A percentile compares a stretch with the other conserved stretches of the same genome.
phyloP scores from a whole-genome alignment of 1,140 invertebrate genomes.

The Stegodyphus dumicola region DNA sequence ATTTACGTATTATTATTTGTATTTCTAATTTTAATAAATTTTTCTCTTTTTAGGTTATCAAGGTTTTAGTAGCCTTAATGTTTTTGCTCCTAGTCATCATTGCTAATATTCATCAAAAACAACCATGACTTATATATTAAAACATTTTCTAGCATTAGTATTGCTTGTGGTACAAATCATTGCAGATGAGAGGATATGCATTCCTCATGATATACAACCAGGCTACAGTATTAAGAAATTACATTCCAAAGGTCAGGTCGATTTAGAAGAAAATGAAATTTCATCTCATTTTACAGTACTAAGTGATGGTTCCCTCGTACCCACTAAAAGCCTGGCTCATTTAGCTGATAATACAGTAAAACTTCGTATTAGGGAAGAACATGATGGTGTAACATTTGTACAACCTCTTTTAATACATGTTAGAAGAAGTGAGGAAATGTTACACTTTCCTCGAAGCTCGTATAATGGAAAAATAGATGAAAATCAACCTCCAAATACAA shows the following conservation, averaged over 20 bases:
- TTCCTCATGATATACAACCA: slow-evolving; percentile 82
- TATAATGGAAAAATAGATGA: slow-evolving; percentile 80
- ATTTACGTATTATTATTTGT: no score
- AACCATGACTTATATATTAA: slow-evolving; percentile 42
- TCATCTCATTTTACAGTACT: slow-evolving; percentile 78
- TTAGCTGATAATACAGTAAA: slow-evolving; percentile 82
- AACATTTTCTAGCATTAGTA: slow-evolving; percentile 5
- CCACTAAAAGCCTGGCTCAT: slow-evolving; percentile 82
- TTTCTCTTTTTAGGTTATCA: background rate
- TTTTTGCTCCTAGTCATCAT: slow-evolving; percentile 55
- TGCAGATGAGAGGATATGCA: slow-evolving; percentile 63
- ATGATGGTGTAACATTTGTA: slow-evolving; percentile 79
- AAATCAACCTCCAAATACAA: slow-evolving; percentile 78
- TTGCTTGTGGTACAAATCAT: slow-evolving; percentile 19
- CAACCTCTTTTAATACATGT: slow-evolving; percentile 85
- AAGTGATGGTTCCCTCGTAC: slow-evolving; percentile 88
- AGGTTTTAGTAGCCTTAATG: background rate
- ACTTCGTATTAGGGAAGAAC: slow-evolving; percentile 83
- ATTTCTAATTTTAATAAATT: no score
- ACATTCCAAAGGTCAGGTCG: slow-evolving; percentile 69
- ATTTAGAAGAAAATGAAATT: slow-evolving; percentile 43
- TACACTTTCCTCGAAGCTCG: slow-evolving; percentile 78
- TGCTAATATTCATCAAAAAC: background rate
- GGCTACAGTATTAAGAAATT: slow-evolving; percentile 86
- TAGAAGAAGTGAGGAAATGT: slow-evolving; percentile 81